Evolutionary conservation across 2,888 invertebrate genomes (phyloP), one percentile per base, ranked within the genome.

Genomic region (Caenorhabditis panamensis): DNA sequence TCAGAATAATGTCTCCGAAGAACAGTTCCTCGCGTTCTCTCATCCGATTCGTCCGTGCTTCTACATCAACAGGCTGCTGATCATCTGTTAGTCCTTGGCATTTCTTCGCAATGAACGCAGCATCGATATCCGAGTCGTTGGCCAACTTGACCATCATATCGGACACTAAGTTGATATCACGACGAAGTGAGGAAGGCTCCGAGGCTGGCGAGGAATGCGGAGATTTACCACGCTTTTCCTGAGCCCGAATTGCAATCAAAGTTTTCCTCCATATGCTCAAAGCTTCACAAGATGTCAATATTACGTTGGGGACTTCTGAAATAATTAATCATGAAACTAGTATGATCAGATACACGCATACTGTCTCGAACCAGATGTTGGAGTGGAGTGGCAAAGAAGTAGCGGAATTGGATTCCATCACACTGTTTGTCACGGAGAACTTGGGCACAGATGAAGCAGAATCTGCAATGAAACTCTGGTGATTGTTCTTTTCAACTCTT

Each of bases 261-360:
- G n/a, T n/a, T n/a, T n/a, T n/a, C n/a, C n/a, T n/a, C n/a, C n/a
- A n/a, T n/a, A n/a, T n/a, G n/a, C n/a, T n/a, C 88, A 81, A 93
- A 88, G 94, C 95, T 93, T 47, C 96, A 93, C 77, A 95, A 94
- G 90, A 96, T 95, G 80, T 94, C 93, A 90, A 96, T 91, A 90
- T 97, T 96, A 92, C 96, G 97, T 92, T 95, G 97, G 16, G 96
- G 90, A 92, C 96, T 96, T 83, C 90, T 96, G 1, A 95, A 94
- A 92, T 96, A 96, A 93, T 97, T 96, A 47, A 96, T 92, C n/a
- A 96, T 90, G n/a, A n/a, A n/a, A n/a, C n/a, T n/a, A n/a, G n/a
- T n/a, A n/a, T n/a, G n/a, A n/a, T n/a, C n/a, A n/a, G n/a, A n/a
- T n/a, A n/a, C 91, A 95, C 95, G 92, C 95, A 94, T 22, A 83